These are phyloP conservation scores for Esox lucius DNA, from an alignment of 2,797 vertebrate species.

Conservation along the genomic window DNA sequence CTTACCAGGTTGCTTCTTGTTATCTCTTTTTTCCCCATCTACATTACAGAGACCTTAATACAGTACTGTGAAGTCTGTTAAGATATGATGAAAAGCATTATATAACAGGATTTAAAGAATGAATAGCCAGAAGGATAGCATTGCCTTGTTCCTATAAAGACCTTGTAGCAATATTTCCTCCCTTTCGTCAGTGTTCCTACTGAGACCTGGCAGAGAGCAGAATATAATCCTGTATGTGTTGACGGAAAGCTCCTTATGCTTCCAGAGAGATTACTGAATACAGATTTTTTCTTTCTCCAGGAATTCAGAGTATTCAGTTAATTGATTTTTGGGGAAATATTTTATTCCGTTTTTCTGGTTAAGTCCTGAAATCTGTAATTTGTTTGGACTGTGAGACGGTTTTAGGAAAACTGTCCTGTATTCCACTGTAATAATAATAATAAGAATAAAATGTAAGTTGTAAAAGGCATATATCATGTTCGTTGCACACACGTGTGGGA, in stretches of 20 bases:
- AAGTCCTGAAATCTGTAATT: slow-evolving; percentile 62
- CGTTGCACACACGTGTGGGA: not conserved
- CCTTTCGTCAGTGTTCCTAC: slow-evolving; percentile 44
- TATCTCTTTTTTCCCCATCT: not conserved
- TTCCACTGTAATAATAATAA: not conserved
- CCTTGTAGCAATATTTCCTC: slow-evolving; percentile 46
- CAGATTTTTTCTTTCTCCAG: slow-evolving; percentile 62
- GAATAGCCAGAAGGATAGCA: slow-evolving; percentile 32
- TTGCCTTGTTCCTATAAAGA: slow-evolving; percentile 28
- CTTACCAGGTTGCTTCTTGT: not conserved
- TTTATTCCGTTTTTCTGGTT: slow-evolving; percentile 51
- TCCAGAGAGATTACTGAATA: slow-evolving; percentile 70
- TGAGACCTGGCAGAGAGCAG: slow-evolving; percentile 63
- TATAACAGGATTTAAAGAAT: slow-evolving; percentile 44
- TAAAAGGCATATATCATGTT: too few species aligned
- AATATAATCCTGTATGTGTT: slow-evolving; percentile 64
- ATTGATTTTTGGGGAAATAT: slow-evolving; percentile 76
- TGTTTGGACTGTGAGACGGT: slow-evolving; percentile 35
- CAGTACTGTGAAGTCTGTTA: slow-evolving; percentile 17
- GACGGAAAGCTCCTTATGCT: slow-evolving; percentile 78
- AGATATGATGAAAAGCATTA: slow-evolving; percentile 37
- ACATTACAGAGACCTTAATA: slow-evolving; percentile 31
- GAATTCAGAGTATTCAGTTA: slow-evolving; percentile 67
- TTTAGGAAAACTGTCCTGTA: slow-evolving; percentile 47
- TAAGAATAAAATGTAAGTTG: too few species aligned